Evolutionary conservation across 2,797 vertebrate species (phyloP).

Genomic region (Schizothorax lantsangensis): DNA sequence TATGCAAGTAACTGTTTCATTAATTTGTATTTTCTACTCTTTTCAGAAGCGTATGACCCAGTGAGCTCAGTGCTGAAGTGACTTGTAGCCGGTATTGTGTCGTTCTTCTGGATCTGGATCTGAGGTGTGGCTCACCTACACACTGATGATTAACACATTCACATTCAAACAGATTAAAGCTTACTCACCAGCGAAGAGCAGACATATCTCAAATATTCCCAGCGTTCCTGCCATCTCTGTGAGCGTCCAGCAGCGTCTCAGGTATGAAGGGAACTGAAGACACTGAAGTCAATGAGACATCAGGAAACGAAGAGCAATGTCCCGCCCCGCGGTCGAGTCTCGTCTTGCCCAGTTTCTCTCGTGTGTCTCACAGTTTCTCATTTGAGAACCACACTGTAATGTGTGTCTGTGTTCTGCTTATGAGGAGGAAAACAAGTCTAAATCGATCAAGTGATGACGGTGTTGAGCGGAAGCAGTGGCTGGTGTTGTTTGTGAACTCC

Average conservation of each 20-base stretch:
- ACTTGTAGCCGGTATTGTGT: background rate
- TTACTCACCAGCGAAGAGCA: constrained; percentile 18
- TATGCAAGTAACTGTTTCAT: too few species aligned
- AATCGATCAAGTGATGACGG: too few species aligned
- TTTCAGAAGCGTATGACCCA: background rate
- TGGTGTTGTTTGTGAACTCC: background rate
- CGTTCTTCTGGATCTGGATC: background rate
- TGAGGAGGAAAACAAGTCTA: background rate
- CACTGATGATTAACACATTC: background rate
- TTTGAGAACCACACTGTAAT: background rate
- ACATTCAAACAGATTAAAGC: background rate
- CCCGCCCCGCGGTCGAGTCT: constrained; percentile 46
- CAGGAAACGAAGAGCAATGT: background rate
- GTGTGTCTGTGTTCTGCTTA: accelerated
- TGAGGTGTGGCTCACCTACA: background rate
- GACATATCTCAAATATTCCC: background rate
- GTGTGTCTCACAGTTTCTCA: background rate
- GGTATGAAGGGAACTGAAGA: background rate
- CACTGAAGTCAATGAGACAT: background rate
- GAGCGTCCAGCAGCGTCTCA: background rate
- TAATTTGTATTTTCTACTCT: background rate
- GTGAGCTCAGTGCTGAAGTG: too few species aligned
- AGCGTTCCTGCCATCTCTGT: background rate
- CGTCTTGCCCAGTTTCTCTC: background rate
- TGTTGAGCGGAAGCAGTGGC: background rate